These are phyloP conservation scores for Halocynthia roretzi DNA, from an alignment of 23 tunicate genomes.

Conservation along the genomic window DNA sequence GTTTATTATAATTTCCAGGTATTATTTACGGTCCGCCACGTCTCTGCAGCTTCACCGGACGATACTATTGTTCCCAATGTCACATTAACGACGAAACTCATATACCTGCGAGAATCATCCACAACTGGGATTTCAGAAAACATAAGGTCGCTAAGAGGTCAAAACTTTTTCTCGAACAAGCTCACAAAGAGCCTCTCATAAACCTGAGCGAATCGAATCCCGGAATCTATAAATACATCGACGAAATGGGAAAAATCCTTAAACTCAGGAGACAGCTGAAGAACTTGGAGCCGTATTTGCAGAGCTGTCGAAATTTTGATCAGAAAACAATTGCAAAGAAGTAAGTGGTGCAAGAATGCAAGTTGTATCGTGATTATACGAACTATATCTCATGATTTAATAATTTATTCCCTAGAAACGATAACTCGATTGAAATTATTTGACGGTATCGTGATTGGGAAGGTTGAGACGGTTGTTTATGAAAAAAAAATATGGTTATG, in stretches of 20 bases:
- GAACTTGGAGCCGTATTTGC: constrained; percentile 45
- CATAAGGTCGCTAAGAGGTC: constrained; percentile 76
- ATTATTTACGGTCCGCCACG: constrained; percentile 79
- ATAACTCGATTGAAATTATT: too few species aligned
- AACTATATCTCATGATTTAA: too few species aligned
- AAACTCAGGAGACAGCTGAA: constrained; percentile 37
- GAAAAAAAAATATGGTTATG: too few species aligned
- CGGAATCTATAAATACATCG: constrained; percentile 56
- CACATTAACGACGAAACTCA: constrained; percentile 73
- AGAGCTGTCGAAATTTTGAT: constrained; percentile 43
- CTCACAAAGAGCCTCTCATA: constrained; percentile 64
- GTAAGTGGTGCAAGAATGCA: constrained; percentile 12
- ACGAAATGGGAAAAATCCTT: constrained; percentile 34
- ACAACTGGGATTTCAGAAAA: constrained; percentile 93
- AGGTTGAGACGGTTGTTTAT: too few species aligned
- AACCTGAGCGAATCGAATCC: constrained; percentile 56
- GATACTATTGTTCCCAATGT: constrained; percentile 80
- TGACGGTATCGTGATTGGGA: too few species aligned
- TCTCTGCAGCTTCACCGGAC: constrained; percentile 77
- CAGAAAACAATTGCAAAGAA: constrained; percentile 4
- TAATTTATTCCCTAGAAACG: too few species aligned
- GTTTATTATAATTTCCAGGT: constrained; percentile 24
- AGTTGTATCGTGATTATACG: neutral
- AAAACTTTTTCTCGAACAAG: constrained; percentile 46
- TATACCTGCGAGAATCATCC: constrained; percentile 86